These are phyloP conservation scores for Crocidura indochinensis DNA, from an alignment of 2,797 vertebrate genomes.

Conservation along the genomic window DNA sequence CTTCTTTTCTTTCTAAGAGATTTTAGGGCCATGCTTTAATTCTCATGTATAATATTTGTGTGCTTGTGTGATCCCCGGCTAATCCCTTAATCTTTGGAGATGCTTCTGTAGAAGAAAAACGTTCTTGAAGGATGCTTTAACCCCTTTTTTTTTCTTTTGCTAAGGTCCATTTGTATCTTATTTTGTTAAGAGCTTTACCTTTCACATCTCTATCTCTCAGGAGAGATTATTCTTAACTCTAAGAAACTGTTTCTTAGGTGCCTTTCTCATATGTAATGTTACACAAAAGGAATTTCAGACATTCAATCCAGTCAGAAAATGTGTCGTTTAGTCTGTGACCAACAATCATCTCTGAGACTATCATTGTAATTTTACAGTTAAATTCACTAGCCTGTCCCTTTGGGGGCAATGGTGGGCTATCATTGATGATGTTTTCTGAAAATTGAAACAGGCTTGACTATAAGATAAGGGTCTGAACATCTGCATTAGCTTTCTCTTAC, in stretches of 20 bases:
- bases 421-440: too few relatives aligned
- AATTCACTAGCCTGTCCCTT: neutral
- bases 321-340: neutral
- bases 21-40: neutral
- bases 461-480: too few relatives aligned
- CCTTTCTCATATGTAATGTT: slow-evolving; percentile 31
- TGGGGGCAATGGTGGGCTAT: too few relatives aligned
- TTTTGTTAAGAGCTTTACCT: slow-evolving; percentile 45
- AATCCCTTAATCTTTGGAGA: slow-evolving; percentile 13
- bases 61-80: neutral
- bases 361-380: neutral
- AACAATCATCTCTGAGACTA: neutral
- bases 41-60: neutral
- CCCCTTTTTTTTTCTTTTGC: slow-evolving; percentile 25
- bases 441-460: too few relatives aligned
- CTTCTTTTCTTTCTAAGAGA: neutral
- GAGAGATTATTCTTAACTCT: slow-evolving; percentile 49
- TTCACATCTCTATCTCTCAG: slow-evolving; percentile 19
- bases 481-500: neutral
- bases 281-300: slow-evolving; percentile 1
- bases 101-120: neutral
- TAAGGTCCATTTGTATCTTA: neutral
- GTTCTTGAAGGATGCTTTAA: neutral
- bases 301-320: slow-evolving; percentile 19
- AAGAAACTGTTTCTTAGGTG: slow-evolving; percentile 5